Conservation (phyloP, 2,888 invertebrate genomes). For the Nycteola revayana region DNA sequence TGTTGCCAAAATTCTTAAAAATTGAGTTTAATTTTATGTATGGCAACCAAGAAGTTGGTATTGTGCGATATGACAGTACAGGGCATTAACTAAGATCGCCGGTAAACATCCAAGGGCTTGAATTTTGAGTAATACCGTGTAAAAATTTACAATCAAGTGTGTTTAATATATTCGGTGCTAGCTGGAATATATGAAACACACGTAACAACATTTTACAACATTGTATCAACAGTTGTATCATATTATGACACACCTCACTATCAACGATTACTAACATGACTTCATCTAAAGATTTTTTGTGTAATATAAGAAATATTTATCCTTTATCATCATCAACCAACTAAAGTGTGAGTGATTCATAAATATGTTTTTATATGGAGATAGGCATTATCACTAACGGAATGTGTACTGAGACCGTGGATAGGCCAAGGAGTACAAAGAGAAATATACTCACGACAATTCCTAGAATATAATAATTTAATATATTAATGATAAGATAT, state of each 20-base stretch:
- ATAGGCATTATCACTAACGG: conserved; percentile 44
- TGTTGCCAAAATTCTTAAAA: no score
- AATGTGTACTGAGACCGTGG: conserved; percentile 40
- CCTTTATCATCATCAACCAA: conserved; percentile 40
- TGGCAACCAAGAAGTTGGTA: no score
- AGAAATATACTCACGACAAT: conserved; percentile 37
- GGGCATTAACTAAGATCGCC: no score
- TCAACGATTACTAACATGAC: conserved; percentile 48
- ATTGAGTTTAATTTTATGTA: no score
- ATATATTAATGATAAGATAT: conserved; percentile 37
- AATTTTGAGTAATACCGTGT: no score
- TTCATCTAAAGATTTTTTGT: conserved; percentile 49
- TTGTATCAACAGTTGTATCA: conserved; percentile 18
- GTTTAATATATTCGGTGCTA: no score
- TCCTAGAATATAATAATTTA: conserved; percentile 30
- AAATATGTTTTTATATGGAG: conserved; percentile 30
- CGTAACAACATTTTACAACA: no score
- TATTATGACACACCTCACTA: conserved; percentile 27
- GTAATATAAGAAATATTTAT: conserved; percentile 45
- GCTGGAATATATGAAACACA: no score
- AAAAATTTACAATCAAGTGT: no score
- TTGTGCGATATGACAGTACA: no score
- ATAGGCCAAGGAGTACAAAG: conserved; percentile 36
- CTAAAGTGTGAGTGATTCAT: conserved; percentile 45
- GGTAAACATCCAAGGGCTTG: no score